Percentiles rank a stretch among this genome's conserved stretches.
These are phyloP conservation scores for Stenichneumon culpator DNA, from an alignment of 2,888 invertebrate genomes.

Conservation along the genomic window DNA sequence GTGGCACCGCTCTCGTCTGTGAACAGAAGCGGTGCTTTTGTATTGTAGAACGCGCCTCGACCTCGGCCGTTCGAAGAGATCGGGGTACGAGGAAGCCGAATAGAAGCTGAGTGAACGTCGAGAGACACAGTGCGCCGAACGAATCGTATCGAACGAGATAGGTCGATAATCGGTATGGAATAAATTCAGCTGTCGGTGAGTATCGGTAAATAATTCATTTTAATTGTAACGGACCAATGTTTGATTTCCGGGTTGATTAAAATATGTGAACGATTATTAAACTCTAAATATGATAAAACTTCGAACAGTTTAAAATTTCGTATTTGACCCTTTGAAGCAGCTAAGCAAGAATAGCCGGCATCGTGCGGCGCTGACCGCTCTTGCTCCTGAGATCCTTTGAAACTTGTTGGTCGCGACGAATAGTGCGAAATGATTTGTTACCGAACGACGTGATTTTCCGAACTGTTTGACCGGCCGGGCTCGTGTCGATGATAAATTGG, in stretches of 20 bases:
- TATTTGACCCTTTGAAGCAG: too few species aligned
- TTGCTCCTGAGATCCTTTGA: too few species aligned
- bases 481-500: neutral
- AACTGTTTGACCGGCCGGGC: neutral
- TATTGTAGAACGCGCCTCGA: neutral
- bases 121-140: slow-evolving; percentile 15
- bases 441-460: neutral
- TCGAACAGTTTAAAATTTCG: too few species aligned
- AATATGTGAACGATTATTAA: too few species aligned
- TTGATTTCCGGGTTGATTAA: too few species aligned
- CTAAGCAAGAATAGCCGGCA: too few species aligned
- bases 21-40: neutral
- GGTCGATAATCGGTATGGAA: slow-evolving; percentile 26
- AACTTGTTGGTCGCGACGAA: too few species aligned
- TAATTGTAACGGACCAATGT: neutral
- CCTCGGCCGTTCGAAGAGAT: neutral
- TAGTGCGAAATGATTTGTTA: neutral
- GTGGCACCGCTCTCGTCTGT: slow-evolving; percentile 10
- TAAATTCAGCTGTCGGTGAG: slow-evolving; percentile 24
- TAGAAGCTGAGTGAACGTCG: slow-evolving; percentile 31
- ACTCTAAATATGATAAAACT: too few species aligned
- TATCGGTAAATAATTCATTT: neutral
- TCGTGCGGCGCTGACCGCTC: too few species aligned
- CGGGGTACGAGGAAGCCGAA: neutral
- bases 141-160: slow-evolving; percentile 3